phyloP scores from a whole-genome alignment of 2,797 vertebrate genomes.

The Brachymystax lenok region DNA sequence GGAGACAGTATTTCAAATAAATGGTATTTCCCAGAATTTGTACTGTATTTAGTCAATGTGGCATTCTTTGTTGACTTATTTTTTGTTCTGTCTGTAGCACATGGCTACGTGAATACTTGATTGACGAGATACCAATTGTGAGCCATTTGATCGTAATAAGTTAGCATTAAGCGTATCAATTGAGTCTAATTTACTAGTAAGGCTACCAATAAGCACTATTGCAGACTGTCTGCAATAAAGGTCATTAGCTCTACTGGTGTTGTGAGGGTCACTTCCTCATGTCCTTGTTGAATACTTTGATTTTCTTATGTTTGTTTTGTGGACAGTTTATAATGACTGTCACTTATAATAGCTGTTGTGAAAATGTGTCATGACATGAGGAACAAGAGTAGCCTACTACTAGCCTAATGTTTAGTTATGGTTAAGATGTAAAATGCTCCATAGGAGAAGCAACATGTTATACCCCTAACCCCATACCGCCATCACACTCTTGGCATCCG shows the following conservation, averaged over 20 bases:
- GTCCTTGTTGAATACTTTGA: slow-evolving; percentile 37
- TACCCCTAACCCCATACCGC: slow-evolving; percentile 42
- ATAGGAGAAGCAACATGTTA: slow-evolving; percentile 24
- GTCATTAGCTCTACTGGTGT: slow-evolving; percentile 33
- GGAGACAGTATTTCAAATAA: slow-evolving; percentile 4
- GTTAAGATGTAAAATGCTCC: slow-evolving; percentile 23
- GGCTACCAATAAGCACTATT: slow-evolving; percentile 31
- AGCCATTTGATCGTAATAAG: background rate
- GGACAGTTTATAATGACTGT: slow-evolving; percentile 1
- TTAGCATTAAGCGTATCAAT: slow-evolving; percentile 13
- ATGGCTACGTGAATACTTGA: background rate
- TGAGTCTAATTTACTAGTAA: slow-evolving; percentile 30
- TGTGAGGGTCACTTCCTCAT: slow-evolving; percentile 50
- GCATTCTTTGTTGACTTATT: background rate
- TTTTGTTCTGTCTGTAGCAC: background rate
- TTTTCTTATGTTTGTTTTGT: slow-evolving; percentile 18
- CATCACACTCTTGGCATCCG: background rate
- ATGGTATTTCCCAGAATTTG: background rate
- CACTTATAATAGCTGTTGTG: slow-evolving; percentile 24
- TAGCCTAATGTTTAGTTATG: no score
- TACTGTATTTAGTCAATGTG: slow-evolving; percentile 1
- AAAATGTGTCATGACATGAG: slow-evolving; percentile 16
- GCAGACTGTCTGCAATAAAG: slow-evolving; percentile 13
- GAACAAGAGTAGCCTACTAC: background rate
- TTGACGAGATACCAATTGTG: background rate